phyloP scores from a whole-genome alignment of 2,797 vertebrate genomes.

The Macropus fuliginosus region DNA sequence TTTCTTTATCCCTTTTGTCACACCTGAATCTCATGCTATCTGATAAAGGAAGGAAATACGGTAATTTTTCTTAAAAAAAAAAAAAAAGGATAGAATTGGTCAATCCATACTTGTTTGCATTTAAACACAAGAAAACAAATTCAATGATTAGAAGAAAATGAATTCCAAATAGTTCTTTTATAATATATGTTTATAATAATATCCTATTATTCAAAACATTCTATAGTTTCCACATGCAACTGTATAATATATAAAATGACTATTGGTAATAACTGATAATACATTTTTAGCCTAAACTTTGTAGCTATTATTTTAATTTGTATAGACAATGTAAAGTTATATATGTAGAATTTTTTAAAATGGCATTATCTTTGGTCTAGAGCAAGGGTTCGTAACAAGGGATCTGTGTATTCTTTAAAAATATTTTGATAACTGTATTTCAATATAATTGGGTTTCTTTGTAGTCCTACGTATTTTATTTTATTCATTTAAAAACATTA shows the following conservation, averaged over 20 bases:
- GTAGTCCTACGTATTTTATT: no score
- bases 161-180: slow-evolving; percentile 59
- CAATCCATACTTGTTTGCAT: slow-evolving; percentile 47
- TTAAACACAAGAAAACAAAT: slow-evolving; percentile 36
- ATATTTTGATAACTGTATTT: no score
- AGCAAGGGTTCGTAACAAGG: background rate
- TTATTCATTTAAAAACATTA: no score
- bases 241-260: background rate
- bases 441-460: no score
- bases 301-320: background rate
- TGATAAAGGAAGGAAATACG: background rate
- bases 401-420: no score
- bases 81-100: slow-evolving; percentile 20
- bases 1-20: no score
- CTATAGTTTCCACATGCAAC: slow-evolving; percentile 24
- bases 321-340: background rate
- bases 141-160: slow-evolving; percentile 48
- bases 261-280: slow-evolving; percentile 7
- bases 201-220: background rate
- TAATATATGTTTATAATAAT: slow-evolving; percentile 51
- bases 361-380: slow-evolving; percentile 10
- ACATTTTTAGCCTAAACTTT: no score
- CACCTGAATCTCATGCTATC: background rate
- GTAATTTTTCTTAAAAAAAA: slow-evolving; percentile 40
- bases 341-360: slow-evolving; percentile 21